These are phyloP conservation scores for Pseudomyrmex concolor DNA, from an alignment of 1,140 invertebrate species.

Conservation along the genomic window DNA sequence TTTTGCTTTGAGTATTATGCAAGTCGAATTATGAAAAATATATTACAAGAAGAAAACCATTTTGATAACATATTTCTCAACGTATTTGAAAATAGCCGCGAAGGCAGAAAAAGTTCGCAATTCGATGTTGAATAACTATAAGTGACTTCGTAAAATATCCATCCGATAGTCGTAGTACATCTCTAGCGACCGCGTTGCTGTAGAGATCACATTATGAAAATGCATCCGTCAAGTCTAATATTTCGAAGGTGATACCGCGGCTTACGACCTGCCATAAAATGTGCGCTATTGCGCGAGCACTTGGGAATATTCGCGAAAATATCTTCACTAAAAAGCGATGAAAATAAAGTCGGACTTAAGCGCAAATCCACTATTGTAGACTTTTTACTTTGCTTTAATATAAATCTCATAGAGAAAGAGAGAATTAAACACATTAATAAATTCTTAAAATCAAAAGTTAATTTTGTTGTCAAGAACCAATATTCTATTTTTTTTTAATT, in stretches of 20 bases:
- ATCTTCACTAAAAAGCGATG: slow-evolving; percentile 1
- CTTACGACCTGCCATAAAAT: slow-evolving; percentile 66
- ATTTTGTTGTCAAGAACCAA: background rate
- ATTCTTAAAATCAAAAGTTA: background rate
- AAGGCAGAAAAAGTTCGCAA: slow-evolving; percentile 38
- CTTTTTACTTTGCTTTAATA: background rate
- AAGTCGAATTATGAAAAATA: slow-evolving; percentile 27
- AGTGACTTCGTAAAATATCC: slow-evolving; percentile 69
- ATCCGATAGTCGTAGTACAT: slow-evolving; percentile 54
- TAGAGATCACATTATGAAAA: slow-evolving; percentile 75
- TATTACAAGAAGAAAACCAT: background rate
- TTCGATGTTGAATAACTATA: slow-evolving; percentile 54
- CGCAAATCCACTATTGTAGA: background rate
- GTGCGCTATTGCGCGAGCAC: slow-evolving; percentile 38
- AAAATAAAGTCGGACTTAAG: background rate
- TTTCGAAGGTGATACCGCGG: slow-evolving; percentile 70
- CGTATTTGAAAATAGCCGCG: slow-evolving; percentile 1
- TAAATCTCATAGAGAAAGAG: background rate
- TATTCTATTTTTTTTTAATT: background rate
- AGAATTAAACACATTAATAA: background rate
- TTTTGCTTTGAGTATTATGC: slow-evolving; percentile 1
- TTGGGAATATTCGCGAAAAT: slow-evolving; percentile 17
- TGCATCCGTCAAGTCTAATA: slow-evolving; percentile 78
- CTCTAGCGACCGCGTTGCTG: slow-evolving; percentile 8
- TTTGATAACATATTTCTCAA: slow-evolving; percentile 4